A percentile compares a stretch with the other conserved stretches of the same genome.
These are phyloP conservation scores for Ctenoplectra terminalis DNA, from an alignment of 1,140 invertebrate genomes.

Conservation along the genomic window DNA sequence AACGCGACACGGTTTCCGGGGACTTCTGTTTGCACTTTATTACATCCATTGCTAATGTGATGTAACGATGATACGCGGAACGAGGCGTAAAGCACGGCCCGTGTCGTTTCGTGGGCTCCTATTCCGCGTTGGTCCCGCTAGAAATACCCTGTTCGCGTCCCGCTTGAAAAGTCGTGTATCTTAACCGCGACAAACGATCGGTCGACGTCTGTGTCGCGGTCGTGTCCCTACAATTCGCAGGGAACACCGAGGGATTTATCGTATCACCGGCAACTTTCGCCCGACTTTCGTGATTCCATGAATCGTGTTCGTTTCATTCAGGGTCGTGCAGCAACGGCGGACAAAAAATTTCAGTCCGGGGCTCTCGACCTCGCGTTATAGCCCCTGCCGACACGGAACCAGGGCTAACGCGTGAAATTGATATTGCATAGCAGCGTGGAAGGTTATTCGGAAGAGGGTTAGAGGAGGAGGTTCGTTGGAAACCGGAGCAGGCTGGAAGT, in stretches of 20 bases:
- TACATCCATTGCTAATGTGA: constrained; percentile 10
- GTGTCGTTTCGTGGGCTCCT: constrained; percentile 9
- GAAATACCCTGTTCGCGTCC: neutral
- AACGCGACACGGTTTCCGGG: constrained; percentile 1
- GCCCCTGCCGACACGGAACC: neutral
- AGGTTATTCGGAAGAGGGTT: neutral
- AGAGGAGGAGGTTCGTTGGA: neutral
- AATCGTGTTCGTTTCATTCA: neutral
- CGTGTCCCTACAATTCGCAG: constrained; percentile 14
- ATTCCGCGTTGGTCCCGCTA: neutral
- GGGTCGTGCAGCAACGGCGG: neutral
- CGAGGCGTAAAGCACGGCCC: neutral
- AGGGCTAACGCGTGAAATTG: constrained; percentile 52
- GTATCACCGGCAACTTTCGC: constrained; percentile 2
- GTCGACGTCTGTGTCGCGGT: constrained; percentile 7
- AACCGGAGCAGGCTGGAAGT: constrained; percentile 31
- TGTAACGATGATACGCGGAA: constrained; percentile 25
- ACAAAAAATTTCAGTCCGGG: neutral
- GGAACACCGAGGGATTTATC: constrained; percentile 7
- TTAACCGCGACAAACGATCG: constrained; percentile 15
- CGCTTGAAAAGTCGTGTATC: constrained; percentile 4
- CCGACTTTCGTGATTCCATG: neutral
- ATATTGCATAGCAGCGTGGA: constrained; percentile 27
- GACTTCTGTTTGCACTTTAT: constrained; percentile 33
- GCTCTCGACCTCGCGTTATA: neutral